Conservation (phyloP, 2,113 vertebrate genomes). For the Pedionomus torquatus region DNA sequence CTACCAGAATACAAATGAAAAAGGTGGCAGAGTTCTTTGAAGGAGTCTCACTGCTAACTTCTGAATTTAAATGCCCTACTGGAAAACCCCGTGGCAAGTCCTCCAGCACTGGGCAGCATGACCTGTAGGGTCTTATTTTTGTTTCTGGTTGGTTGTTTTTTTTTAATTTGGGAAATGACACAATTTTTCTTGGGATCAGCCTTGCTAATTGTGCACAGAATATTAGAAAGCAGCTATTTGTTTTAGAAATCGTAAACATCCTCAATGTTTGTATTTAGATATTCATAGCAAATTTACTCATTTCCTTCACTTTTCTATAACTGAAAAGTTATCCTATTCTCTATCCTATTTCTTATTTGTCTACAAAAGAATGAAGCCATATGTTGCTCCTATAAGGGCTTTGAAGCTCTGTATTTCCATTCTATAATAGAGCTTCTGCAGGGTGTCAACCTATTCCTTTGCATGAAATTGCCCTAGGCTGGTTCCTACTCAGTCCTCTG, state of each 20-base stretch:
- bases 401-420: neutral
- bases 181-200: neutral
- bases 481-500: neutral
- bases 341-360: neutral
- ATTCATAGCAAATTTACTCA: neutral
- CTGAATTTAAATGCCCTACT: neutral
- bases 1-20: conserved; percentile 40
- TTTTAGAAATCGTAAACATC: neutral
- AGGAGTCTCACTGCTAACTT: neutral
- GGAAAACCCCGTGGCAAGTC: neutral
- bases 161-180: neutral
- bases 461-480: neutral
- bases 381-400: neutral
- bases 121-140: neutral
- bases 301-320: neutral
- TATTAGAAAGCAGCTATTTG: neutral
- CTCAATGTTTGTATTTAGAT: neutral
- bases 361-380: neutral
- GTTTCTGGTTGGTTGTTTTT: neutral
- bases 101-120: neutral
- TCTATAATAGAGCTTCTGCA: neutral
- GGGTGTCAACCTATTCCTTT: neutral
- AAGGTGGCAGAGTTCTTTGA: neutral
- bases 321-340: neutral
- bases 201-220: neutral